phyloP scores from a whole-genome alignment of 2,888 invertebrate genomes.

The Ernsta delagoae region DNA sequence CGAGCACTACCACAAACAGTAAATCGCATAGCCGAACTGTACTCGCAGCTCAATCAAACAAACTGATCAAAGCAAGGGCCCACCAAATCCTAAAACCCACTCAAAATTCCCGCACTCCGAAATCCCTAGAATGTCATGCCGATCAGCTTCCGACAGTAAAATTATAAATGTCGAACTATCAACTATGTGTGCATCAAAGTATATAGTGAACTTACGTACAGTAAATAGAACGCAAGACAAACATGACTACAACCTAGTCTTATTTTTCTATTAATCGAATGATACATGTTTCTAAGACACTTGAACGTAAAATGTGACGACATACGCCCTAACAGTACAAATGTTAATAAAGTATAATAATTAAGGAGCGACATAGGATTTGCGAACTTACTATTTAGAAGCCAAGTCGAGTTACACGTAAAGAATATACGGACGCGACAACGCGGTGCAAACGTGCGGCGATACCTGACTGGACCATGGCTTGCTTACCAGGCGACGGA shows the following conservation, averaged over 20 bases:
- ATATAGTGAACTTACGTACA: conserved; percentile 80
- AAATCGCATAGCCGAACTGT: background rate
- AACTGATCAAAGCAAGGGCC: conserved; percentile 52
- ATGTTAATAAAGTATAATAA: conserved; percentile 66
- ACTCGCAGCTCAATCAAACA: conserved; percentile 10
- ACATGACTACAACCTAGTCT: conserved; percentile 76
- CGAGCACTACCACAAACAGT: conserved; percentile 42
- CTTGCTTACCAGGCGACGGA: conserved; percentile 76
- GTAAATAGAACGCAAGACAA: conserved; percentile 75
- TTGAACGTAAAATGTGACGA: conserved; percentile 59
- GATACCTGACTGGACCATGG: conserved; percentile 53
- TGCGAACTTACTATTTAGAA: conserved; percentile 75
- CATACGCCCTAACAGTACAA: conserved; percentile 70
- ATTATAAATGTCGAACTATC: conserved; percentile 70
- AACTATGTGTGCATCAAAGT: conserved; percentile 79
- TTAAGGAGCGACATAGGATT: conserved; percentile 66
- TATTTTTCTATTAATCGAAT: conserved; percentile 74
- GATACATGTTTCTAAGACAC: conserved; percentile 69
- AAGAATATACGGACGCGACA: conserved; percentile 71
- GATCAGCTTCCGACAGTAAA: conserved; percentile 77
- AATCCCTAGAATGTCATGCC: conserved; percentile 73
- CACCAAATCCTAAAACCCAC: conserved; percentile 59
- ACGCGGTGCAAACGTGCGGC: conserved; percentile 63
- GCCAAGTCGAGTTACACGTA: conserved; percentile 77
- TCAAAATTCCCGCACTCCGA: conserved; percentile 69